Evolutionary conservation across 2,113 vertebrate genomes (phyloP), one percentile per base, ranked within the genome.

Genomic region (Caranx melampygus): DNA sequence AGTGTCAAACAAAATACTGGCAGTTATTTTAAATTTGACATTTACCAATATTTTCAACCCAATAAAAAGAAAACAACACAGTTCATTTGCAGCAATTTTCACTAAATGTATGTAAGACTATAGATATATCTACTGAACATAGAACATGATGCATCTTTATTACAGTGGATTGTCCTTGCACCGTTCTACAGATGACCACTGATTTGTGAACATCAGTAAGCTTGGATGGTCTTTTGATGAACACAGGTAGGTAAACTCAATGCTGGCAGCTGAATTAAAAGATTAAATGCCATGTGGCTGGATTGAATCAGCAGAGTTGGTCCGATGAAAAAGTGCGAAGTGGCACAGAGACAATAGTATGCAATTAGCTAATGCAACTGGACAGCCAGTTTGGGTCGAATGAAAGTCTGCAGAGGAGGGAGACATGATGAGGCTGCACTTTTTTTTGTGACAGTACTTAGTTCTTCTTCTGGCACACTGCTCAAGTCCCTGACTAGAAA

Each of bases 301-400:
- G 37, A 63, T 21, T 83, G 52, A 87, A 64, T 81, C 78, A 84
- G 87, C 49, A 69, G 26, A 54, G 69, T 54, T 72, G 67, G 15
- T 79, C 9, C 64, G 72, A 85, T 75, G 52, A 62, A 68, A n/a
- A 78, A 80, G 77, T 76, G 59, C 60, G 59, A 83, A 79, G 42
- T 75, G 69, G 57, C 51, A 64, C 59, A 75, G 63, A 83, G 63
- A 87, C 85, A 84, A 60, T 21, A 18, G 72, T 21, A 47, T 40
- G 49, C 80, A 91, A 91, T 94, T 85, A 90, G 87, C 88, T 91
- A 91, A 94, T 93, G 90, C 66, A 84, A 61, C 62, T 55, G 68
- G 80, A 80, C 77, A 66, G 79, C 49, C 44, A 63, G 80, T 79
- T 79, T 78, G 78, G 80, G 67, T 75, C 20, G 11, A 68, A 87